Evolutionary conservation across 1,140 invertebrate genomes (phyloP).

Genomic region (Lysiphlebus fabarum): DNA sequence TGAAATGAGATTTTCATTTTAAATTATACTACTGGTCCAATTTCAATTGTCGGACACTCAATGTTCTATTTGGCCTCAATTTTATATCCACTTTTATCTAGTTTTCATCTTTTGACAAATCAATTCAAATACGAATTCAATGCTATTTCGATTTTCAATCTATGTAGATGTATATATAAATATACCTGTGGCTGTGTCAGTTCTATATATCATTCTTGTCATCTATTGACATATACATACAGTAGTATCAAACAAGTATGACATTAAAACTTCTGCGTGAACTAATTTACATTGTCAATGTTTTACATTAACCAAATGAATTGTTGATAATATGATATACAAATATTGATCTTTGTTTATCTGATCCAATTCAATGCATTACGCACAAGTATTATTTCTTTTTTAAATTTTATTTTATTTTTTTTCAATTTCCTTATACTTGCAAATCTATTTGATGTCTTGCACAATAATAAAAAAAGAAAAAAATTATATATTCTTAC

Average conservation of each 20-base stretch:
- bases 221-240: too few relatives aligned
- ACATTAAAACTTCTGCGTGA: neutral
- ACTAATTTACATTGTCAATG: constrained; percentile 33
- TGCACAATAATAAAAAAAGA: too few relatives aligned
- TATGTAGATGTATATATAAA: constrained; percentile 31
- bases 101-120: constrained; percentile 32
- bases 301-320: constrained; percentile 28
- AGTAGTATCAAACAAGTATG: constrained; percentile 25
- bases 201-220: constrained; percentile 24
- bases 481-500: neutral
- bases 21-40: constrained; percentile 42
- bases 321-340: neutral
- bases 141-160: constrained; percentile 37
- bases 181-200: constrained; percentile 35
- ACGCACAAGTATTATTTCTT: too few relatives aligned
- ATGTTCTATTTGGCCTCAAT: constrained; percentile 1
- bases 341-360: too few relatives aligned
- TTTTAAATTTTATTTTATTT: too few relatives aligned
- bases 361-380: too few relatives aligned
- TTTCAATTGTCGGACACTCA: constrained; percentile 32
- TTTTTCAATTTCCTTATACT: neutral
- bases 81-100: neutral
- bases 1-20: constrained; percentile 42
- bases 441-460: too few relatives aligned
- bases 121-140: constrained; percentile 49